Evolutionary conservation across 2,888 invertebrate genomes (phyloP).

Genomic region (Emmelina monodactyla): DNA sequence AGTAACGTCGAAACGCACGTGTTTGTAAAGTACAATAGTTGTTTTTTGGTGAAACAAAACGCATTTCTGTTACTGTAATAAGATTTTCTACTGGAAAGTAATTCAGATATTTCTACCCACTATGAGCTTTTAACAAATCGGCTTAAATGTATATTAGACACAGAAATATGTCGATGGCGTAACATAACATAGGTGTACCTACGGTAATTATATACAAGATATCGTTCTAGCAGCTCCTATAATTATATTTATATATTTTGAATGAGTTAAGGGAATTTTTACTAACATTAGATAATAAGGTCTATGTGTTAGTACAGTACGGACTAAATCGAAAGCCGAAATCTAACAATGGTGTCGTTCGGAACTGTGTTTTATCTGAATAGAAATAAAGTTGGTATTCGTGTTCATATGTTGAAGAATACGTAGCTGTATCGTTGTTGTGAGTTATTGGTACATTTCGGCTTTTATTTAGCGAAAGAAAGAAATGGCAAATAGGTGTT

Average conservation of each 20-base stretch:
- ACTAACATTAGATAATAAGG: slow-evolving; percentile 61
- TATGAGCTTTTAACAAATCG: slow-evolving; percentile 57
- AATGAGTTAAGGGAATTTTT: slow-evolving; percentile 62
- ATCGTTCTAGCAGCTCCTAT: slow-evolving; percentile 48
- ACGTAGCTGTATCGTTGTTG: not conserved
- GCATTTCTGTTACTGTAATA: no score
- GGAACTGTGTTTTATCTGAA: no score
- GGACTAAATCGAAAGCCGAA: slow-evolving; percentile 4
- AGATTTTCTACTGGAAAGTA: no score
- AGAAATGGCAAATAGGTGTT: not conserved
- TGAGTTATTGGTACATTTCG: not conserved
- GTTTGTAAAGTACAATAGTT: slow-evolving; percentile 7
- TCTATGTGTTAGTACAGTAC: slow-evolving; percentile 32
- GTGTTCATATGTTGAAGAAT: no score
- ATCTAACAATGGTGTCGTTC: no score
- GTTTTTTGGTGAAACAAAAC: no score
- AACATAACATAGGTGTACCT: slow-evolving; percentile 47
- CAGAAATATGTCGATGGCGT: slow-evolving; percentile 51
- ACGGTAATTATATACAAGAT: slow-evolving; percentile 53
- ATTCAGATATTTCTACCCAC: slow-evolving; percentile 37
- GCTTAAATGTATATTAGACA: slow-evolving; percentile 63
- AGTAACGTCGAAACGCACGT: not conserved
- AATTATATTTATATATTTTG: slow-evolving; percentile 60
- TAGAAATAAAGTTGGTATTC: no score
- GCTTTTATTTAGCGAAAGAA: not conserved